phyloP scores from a whole-genome alignment of 2,113 vertebrate genomes.

The Zosterops pallidus region DNA sequence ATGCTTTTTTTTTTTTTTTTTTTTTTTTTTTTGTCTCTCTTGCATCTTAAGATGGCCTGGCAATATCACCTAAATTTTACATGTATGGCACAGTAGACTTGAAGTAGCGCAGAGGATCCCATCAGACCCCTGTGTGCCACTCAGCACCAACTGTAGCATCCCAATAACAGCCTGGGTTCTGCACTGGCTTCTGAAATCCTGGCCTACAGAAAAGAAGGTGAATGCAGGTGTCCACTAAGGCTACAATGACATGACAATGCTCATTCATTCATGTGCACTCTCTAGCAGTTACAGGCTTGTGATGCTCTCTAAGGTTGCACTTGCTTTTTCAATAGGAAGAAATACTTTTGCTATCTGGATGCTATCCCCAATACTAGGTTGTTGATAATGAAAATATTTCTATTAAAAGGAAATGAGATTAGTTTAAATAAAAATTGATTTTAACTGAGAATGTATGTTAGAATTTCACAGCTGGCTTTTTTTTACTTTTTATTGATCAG shows the following conservation, averaged over 20 bases:
- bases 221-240: not conserved
- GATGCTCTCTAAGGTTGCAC: not conserved
- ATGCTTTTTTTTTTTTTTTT: not conserved
- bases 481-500: not conserved
- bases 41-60: not conserved
- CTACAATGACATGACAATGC: not conserved
- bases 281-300: not conserved
- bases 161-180: not conserved
- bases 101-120: rapidly evolving
- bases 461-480: not conserved
- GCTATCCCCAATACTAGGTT: not conserved
- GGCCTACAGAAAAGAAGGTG: not conserved
- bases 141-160: rapidly evolving
- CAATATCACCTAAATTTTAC: not conserved
- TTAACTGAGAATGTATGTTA: not conserved
- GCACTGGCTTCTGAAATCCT: not conserved
- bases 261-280: not conserved
- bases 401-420: not conserved
- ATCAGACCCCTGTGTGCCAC: rapidly evolving
- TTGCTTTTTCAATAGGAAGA: not conserved
- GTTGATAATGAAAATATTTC: not conserved
- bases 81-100: rapidly evolving
- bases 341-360: not conserved
- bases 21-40: not conserved
- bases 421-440: not conserved